A percentile compares a stretch with the other conserved stretches of the same genome.
Evolutionary conservation across 2,797 vertebrate genomes (phyloP).

Genomic region (Gallinago nigripennis): DNA sequence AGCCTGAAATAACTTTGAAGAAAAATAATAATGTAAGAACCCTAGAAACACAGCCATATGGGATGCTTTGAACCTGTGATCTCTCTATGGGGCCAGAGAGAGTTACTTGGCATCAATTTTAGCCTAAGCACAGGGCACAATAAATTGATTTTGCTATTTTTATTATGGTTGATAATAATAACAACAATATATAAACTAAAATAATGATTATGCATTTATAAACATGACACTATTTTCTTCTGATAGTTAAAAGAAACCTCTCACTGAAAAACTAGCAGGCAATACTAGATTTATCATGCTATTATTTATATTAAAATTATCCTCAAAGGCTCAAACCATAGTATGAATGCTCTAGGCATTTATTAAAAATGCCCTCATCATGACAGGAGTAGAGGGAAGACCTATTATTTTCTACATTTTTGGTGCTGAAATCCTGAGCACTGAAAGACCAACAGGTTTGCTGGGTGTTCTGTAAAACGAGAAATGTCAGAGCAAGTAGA

Average conservation of each 20-base stretch:
- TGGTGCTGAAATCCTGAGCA: background rate
- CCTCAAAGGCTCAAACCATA: background rate
- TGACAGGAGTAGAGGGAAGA: background rate
- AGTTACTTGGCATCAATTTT: background rate
- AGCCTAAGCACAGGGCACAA: background rate
- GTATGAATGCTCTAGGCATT: background rate
- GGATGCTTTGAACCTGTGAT: conserved; percentile 12
- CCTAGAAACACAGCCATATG: conserved; percentile 30
- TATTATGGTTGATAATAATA: background rate
- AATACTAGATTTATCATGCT: background rate
- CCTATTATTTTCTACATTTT: background rate
- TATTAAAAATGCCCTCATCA: background rate
- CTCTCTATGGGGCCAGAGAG: background rate
- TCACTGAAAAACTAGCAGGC: background rate
- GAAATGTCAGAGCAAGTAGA: background rate
- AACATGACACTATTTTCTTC: background rate
- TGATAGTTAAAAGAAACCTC: background rate
- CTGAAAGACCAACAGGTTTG: fast-evolving
- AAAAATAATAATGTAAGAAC: conserved; percentile 33
- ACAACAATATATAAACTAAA: background rate
- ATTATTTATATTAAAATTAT: background rate
- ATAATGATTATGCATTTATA: background rate
- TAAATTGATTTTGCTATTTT: background rate
- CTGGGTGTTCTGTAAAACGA: background rate
- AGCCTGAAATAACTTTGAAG: conserved; percentile 45